These are phyloP conservation scores for Galemys pyrenaicus DNA, from an alignment of 2,113 vertebrate genomes.

Conservation along the genomic window DNA sequence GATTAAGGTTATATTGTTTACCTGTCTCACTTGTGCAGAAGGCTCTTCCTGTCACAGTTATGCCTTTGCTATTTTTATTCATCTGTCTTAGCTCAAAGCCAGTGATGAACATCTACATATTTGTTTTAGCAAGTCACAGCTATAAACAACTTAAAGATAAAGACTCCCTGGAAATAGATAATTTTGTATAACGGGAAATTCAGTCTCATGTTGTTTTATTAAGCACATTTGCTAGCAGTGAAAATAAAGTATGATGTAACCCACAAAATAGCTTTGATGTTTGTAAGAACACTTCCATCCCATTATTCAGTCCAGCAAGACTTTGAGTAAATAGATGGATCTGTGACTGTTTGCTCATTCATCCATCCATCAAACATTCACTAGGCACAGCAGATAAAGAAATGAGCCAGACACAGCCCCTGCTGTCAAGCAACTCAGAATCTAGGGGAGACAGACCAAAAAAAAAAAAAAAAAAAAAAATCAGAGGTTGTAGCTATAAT, in stretches of 20 bases:
- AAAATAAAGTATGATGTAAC: conserved; percentile 13
- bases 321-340: conserved; percentile 27
- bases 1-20: not conserved
- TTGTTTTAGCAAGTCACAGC: not conserved
- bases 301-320: conserved; percentile 47
- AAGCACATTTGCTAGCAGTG: not conserved
- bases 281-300: not conserved
- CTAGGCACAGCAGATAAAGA: conserved; percentile 11
- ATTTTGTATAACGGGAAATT: not conserved
- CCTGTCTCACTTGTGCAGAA: not conserved
- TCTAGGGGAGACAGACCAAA: conserved; percentile 16
- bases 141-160: not conserved
- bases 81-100: not conserved
- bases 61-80: not conserved
- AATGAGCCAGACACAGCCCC: conserved; percentile 30
- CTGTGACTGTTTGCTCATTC: conserved; percentile 18
- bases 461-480: too few relatives aligned
- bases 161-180: not conserved
- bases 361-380: not conserved
- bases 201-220: conserved; percentile 36
- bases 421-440: conserved; percentile 39
- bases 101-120: not conserved
- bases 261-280: not conserved
- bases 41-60: not conserved
- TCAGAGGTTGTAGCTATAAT: not conserved